Evolutionary conservation across 2,113 vertebrate genomes (phyloP).

Genomic region (Gavialis gangeticus): DNA sequence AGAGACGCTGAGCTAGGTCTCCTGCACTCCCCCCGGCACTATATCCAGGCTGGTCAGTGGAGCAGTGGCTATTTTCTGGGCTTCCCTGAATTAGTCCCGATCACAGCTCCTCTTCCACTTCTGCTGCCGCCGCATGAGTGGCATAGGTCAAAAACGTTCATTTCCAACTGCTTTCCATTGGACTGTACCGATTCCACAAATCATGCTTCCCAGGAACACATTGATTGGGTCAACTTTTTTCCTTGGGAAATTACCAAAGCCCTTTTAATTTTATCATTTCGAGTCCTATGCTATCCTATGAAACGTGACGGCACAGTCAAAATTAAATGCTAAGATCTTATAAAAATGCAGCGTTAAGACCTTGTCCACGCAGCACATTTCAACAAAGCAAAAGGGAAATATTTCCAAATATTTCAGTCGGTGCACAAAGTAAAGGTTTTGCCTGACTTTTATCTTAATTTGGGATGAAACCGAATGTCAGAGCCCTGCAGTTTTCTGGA

Average conservation of each 20-base stretch:
- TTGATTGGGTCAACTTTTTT: neutral
- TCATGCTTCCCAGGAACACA: neutral
- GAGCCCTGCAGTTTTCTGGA: neutral
- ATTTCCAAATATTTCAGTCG: neutral
- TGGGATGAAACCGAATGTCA: neutral
- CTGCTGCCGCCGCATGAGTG: rapidly evolving
- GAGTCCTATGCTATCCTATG: neutral
- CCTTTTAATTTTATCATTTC: neutral
- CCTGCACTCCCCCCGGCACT: too few species aligned
- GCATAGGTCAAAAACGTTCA: neutral
- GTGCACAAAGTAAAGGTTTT: neutral
- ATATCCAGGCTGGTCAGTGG: neutral
- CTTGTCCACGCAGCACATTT: rapidly evolving
- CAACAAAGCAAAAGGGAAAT: neutral
- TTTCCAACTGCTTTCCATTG: neutral
- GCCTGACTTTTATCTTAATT: neutral
- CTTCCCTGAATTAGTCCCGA: rapidly evolving
- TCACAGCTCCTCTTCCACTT: neutral
- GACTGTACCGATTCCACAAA: rapidly evolving
- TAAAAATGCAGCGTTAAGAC: neutral
- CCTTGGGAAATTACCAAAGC: neutral
- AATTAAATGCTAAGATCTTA: neutral
- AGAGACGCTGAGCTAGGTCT: neutral
- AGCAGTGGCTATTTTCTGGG: rapidly evolving
- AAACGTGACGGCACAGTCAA: too few species aligned